Evolutionary conservation across 2,113 vertebrate genomes (phyloP).

Genomic region (Corydoras maculifer): DNA sequence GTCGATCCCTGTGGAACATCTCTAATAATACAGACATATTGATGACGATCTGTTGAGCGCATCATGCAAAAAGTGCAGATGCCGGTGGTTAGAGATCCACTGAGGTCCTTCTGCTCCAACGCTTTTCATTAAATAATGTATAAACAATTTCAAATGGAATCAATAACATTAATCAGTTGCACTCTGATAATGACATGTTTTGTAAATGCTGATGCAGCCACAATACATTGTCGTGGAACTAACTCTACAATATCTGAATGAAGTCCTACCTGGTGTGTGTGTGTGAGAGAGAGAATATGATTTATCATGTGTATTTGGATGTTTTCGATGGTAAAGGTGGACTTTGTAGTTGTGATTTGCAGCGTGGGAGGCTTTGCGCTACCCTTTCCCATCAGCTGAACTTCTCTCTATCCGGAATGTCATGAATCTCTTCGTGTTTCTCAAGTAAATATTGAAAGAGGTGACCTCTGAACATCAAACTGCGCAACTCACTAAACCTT

Average conservation of each 20-base stretch:
- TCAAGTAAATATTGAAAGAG: neutral
- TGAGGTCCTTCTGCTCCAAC: no score
- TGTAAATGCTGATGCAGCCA: neutral
- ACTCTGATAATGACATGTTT: no score
- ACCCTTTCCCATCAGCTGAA: neutral
- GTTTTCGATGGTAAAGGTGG: conserved; percentile 5
- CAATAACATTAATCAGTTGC: no score
- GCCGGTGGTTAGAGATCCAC: no score
- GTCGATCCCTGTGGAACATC: no score
- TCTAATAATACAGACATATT: no score
- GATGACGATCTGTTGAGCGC: no score
- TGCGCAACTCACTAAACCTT: neutral
- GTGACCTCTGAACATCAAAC: neutral
- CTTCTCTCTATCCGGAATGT: neutral
- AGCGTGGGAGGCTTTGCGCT: neutral
- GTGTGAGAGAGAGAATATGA: no score
- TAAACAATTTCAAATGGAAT: neutral
- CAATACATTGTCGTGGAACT: neutral
- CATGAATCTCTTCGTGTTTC: neutral
- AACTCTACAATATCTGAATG: no score
- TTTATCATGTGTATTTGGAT: no score
- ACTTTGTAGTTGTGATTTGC: conserved; percentile 6
- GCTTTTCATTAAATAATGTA: neutral
- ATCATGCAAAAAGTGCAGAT: no score
- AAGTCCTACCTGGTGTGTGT: no score